phyloP scores from a whole-genome alignment of 2,113 vertebrate genomes.

The Crocuta crocuta region DNA sequence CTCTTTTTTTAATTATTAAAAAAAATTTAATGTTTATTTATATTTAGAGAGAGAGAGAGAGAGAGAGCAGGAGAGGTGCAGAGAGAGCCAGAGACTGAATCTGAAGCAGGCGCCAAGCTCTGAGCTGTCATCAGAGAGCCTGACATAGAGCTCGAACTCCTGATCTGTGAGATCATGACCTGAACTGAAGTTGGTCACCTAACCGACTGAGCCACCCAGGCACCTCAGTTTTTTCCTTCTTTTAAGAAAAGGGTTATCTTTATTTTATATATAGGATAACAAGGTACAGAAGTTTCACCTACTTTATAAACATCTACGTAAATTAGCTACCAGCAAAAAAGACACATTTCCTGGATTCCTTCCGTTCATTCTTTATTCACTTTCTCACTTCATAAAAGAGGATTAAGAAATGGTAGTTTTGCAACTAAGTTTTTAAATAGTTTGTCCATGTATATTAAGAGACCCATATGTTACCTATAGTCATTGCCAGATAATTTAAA shows the following conservation, averaged over 20 bases:
- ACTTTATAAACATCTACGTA: slow-evolving; percentile 8
- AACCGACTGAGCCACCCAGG: too few relatives aligned
- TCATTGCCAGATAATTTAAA: background rate
- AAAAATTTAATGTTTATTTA: too few relatives aligned
- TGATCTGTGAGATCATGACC: too few relatives aligned
- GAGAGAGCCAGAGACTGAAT: too few relatives aligned
- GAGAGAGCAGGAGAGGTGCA: too few relatives aligned
- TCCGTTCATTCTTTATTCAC: background rate
- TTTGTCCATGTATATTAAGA: background rate
- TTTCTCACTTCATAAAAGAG: slow-evolving; percentile 32
- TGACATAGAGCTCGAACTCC: too few relatives aligned
- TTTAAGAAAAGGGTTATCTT: background rate
- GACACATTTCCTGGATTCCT: background rate
- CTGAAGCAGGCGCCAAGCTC: too few relatives aligned
- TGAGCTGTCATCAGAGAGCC: too few relatives aligned
- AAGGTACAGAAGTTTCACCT: background rate
- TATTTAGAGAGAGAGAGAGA: too few relatives aligned
- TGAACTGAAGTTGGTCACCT: too few relatives aligned
- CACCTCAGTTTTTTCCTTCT: background rate
- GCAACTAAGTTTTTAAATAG: background rate
- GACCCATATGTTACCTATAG: background rate
- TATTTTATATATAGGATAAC: background rate
- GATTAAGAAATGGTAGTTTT: background rate
- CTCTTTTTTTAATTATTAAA: too few relatives aligned
- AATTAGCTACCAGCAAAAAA: background rate